Evolutionary conservation across 2,113 vertebrate species (phyloP), one percentile per base, ranked within the genome.

Genomic region (Xiphophorus hellerii): DNA sequence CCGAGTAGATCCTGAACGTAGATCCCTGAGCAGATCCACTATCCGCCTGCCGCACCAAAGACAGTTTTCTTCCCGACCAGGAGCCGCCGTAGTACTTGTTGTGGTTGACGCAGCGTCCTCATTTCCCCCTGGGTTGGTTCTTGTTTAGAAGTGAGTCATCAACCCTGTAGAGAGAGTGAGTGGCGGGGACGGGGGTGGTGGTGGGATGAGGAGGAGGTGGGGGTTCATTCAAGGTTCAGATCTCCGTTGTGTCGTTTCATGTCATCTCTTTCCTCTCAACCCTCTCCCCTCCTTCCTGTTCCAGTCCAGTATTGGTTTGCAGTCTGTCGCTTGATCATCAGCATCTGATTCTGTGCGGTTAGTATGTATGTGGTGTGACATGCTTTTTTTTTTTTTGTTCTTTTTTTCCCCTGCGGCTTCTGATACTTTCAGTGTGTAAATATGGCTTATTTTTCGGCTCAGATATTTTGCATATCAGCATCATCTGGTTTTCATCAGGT

Each of bases 211-310:
- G 74, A 74, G 68, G 51, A 28, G 28, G 58, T 85, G 75, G 76
- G 70, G 62, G 92, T 91, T 93, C 91, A 93, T 37, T 84, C 76
- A 87, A 85, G 88, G 92, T 91, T 85, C 91, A 93, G 78, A 85
- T 69, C 84, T 85, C 68, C 74, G 77, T 81, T 25, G 35, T 71
- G 62, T 75, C 71, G 12, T 73, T 73, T 74, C 68, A 77, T 54
- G 75, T 65, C 78, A 31, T 67, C 71, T 85, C 64, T 73, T 60
- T 74, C 44, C 42, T 88, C 81, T 75, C 84, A 81, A 67, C 71
- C 42, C 66, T 73, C 74, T 78, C 77, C 74, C 83, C 77, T 64
- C 51, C 1, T 86, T 78, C 78, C 70, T 73, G 68, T 84, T 74
- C 20, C 39, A 42, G 61, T 62, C 61, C 15, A 7, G 6, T 22